A percentile compares a stretch with the other conserved stretches of the same genome.
phyloP scores from a whole-genome alignment of 2,888 invertebrate genomes.

The Philonicus albiceps region DNA sequence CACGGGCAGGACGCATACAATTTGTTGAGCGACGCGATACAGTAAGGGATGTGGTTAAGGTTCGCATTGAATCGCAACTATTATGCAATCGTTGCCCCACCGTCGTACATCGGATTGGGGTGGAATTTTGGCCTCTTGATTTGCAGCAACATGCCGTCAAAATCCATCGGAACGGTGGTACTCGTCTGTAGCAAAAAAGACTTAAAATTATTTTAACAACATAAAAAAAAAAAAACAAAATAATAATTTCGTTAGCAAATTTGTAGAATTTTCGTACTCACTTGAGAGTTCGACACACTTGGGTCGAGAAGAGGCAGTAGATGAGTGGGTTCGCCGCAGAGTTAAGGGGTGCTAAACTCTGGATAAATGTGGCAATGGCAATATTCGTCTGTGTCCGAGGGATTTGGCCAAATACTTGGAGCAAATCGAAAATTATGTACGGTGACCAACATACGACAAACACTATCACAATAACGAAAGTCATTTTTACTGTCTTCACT shows the following conservation, averaged over 20 bases:
- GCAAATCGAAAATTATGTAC: constrained; percentile 89
- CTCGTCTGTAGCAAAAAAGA: constrained; percentile 55
- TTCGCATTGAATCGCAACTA: constrained; percentile 63
- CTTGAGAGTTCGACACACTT: constrained; percentile 85
- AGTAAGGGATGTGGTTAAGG: constrained; percentile 61
- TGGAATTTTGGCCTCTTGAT: constrained; percentile 57
- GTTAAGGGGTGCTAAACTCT: constrained; percentile 90
- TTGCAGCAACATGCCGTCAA: constrained; percentile 64
- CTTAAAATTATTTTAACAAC: constrained; percentile 8
- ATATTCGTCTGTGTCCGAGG: constrained; percentile 80
- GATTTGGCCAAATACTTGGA: constrained; percentile 86
- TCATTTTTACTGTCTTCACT: constrained; percentile 98
- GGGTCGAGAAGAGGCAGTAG: constrained; percentile 91
- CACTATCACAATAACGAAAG: constrained; percentile 93
- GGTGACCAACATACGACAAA: constrained; percentile 96
- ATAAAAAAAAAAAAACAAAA: too few relatives aligned
- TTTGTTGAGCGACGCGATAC: constrained; percentile 60
- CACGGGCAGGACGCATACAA: constrained; percentile 57
- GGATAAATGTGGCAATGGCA: constrained; percentile 88
- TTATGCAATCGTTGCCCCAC: constrained; percentile 61
- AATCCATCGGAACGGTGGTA: constrained; percentile 76
- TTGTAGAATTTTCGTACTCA: constrained; percentile 60
- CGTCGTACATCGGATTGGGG: constrained; percentile 57
- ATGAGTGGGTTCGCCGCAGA: constrained; percentile 94
- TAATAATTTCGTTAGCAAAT: not conserved